A percentile compares a stretch with the other conserved stretches of the same genome.
These are phyloP conservation scores for Alaudala cheleensis DNA, from an alignment of 2,113 vertebrate genomes.

Conservation along the genomic window DNA sequence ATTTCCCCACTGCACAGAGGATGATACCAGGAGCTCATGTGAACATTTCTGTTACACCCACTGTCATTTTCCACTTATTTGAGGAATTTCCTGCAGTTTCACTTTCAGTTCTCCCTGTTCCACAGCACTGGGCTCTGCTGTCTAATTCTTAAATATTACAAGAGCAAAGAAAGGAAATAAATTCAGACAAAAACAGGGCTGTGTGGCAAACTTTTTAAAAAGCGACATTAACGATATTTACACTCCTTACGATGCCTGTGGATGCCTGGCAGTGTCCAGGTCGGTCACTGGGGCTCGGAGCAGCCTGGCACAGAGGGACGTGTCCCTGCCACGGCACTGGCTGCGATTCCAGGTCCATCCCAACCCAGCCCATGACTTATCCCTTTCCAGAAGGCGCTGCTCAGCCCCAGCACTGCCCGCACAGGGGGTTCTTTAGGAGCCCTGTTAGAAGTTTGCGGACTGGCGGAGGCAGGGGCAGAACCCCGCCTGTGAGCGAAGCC, in stretches of 20 bases:
- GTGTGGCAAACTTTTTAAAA: neutral
- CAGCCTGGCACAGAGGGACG: neutral
- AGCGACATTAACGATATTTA: neutral
- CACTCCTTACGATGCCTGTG: neutral
- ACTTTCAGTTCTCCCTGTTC: neutral
- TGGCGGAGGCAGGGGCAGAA: too few species aligned
- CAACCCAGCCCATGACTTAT: neutral
- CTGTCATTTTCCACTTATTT: neutral
- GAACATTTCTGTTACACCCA: neutral
- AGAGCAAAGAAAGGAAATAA: neutral
- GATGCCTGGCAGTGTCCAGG: neutral
- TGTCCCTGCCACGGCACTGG: neutral
- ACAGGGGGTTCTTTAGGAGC: rapidly evolving
- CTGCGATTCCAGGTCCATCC: rapidly evolving
- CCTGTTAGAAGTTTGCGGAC: neutral
- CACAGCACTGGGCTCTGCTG: neutral
- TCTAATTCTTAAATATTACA: neutral
- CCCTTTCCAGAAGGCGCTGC: rapidly evolving
- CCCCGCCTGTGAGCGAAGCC: neutral
- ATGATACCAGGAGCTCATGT: rapidly evolving
- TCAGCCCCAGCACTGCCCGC: neutral
- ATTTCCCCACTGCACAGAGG: neutral
- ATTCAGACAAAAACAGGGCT: neutral
- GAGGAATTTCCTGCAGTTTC: neutral
- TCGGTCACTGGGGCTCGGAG: neutral